Conservation (phyloP, 92 coral and sea anemone species). For the Parazoanthus swiftii region DNA sequence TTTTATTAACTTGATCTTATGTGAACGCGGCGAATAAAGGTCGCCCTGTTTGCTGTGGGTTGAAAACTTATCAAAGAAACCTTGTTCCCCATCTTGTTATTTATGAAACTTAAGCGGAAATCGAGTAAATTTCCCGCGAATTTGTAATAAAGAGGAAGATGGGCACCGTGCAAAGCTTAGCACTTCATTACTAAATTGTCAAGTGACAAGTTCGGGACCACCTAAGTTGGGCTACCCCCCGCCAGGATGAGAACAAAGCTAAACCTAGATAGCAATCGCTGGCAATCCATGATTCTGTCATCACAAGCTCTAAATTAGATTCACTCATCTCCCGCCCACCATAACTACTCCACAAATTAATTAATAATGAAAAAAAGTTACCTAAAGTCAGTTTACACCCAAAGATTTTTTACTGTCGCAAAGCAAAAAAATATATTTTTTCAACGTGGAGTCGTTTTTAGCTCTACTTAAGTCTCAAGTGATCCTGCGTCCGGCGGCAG, state of each 20-base stretch:
- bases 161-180: constrained; percentile 56
- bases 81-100: constrained; percentile 44
- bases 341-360: constrained; percentile 52
- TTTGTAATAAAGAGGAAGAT: constrained; percentile 55
- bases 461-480: neutral
- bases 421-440: neutral
- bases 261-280: constrained; percentile 57
- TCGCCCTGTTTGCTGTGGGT: constrained; percentile 5
- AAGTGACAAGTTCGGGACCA: constrained; percentile 55
- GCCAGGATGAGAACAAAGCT: constrained; percentile 47
- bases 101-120: constrained; percentile 66
- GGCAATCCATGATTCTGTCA: constrained; percentile 71
- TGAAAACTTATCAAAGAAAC: neutral
- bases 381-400: constrained; percentile 43
- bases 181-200: constrained; percentile 73
- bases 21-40: neutral
- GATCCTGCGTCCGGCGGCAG: too few relatives aligned
- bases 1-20: constrained; percentile 2
- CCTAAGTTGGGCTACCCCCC: constrained; percentile 60
- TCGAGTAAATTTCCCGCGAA: constrained; percentile 54
- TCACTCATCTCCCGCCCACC: constrained; percentile 61
- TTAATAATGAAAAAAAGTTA: constrained; percentile 54
- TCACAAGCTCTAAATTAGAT: constrained; percentile 71
- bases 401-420: neutral
- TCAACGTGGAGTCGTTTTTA: neutral